A percentile compares a stretch with the other conserved stretches of the same genome.
phyloP scores from a whole-genome alignment of 2,888 invertebrate species.

The Tetropium fuscum region DNA sequence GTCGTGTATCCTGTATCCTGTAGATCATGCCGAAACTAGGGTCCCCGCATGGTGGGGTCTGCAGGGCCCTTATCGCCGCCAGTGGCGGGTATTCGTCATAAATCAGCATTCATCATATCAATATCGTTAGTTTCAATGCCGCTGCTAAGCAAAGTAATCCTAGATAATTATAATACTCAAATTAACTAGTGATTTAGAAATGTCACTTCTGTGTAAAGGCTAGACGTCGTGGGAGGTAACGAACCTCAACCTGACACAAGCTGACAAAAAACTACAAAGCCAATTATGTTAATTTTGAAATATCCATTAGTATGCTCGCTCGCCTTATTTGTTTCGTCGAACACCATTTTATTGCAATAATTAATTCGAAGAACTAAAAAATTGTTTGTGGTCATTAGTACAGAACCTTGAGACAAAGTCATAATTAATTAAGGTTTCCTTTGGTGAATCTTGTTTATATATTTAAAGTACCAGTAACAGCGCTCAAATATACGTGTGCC shows the following conservation, averaged over 20 bases:
- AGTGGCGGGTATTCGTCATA: too few relatives aligned
- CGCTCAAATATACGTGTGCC: slow-evolving; percentile 32
- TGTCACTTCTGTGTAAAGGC: neutral
- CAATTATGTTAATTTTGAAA: slow-evolving; percentile 7
- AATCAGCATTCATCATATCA: too few relatives aligned
- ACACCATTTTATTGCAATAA: slow-evolving; percentile 43
- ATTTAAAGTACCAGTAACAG: slow-evolving; percentile 37
- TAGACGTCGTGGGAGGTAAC: slow-evolving; percentile 5
- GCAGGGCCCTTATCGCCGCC: too few relatives aligned
- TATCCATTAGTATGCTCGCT: slow-evolving; percentile 6
- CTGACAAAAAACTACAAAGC: neutral
- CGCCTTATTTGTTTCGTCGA: neutral
- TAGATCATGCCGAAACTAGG: too few relatives aligned
- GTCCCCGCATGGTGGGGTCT: too few relatives aligned
- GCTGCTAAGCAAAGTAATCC: too few relatives aligned
- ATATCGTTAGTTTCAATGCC: too few relatives aligned
- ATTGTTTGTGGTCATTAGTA: slow-evolving; percentile 38
- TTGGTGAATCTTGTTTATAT: slow-evolving; percentile 13
- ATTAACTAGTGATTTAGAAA: too few relatives aligned
- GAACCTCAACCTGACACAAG: neutral
- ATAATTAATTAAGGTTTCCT: slow-evolving; percentile 34
- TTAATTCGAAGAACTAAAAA: slow-evolving; percentile 43
- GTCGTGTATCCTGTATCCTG: too few relatives aligned
- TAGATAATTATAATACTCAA: too few relatives aligned
- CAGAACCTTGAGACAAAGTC: slow-evolving; percentile 41